A percentile compares a stretch with the other conserved stretches of the same genome.
phyloP scores from a whole-genome alignment of 2,797 vertebrate genomes.

The Pseudochirops cupreus region DNA sequence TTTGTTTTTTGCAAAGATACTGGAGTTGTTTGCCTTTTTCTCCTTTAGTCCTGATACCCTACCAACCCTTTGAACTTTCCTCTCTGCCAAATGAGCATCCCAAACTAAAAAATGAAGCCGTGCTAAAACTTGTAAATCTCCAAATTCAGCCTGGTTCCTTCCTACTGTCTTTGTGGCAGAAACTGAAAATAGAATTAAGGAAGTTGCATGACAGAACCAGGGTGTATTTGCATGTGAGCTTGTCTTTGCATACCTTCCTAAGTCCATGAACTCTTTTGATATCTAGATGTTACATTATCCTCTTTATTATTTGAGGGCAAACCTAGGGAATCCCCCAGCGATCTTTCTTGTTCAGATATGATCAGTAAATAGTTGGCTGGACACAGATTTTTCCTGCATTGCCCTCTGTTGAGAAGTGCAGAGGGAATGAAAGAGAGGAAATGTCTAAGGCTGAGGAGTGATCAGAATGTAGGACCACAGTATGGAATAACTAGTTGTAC shows the following conservation, averaged over 20 bases:
- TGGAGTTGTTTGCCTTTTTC: background rate
- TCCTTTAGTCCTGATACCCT: background rate
- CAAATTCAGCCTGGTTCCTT: background rate
- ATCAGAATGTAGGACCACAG: background rate
- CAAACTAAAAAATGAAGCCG: conserved; percentile 23
- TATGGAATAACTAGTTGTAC: background rate
- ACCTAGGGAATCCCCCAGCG: background rate
- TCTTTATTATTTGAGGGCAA: background rate
- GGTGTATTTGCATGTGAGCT: background rate
- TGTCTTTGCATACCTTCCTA: conserved; percentile 13
- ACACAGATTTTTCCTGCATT: background rate
- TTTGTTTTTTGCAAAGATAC: background rate
- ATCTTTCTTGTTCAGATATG: background rate
- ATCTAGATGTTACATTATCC: background rate
- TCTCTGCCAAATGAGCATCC: background rate
- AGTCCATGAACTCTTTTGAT: background rate
- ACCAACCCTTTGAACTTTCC: background rate
- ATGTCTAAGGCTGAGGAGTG: background rate
- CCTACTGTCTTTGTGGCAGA: conserved; percentile 29
- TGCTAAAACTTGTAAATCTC: conserved; percentile 27
- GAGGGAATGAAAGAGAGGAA: background rate
- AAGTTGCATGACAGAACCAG: background rate
- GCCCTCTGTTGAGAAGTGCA: background rate
- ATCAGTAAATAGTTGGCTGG: background rate
- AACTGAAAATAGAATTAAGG: conserved; percentile 49